A percentile compares a stretch with the other conserved stretches of the same genome.
Conservation (phyloP, 2,113 vertebrate genomes). For the Apodemus speciosus region DNA sequence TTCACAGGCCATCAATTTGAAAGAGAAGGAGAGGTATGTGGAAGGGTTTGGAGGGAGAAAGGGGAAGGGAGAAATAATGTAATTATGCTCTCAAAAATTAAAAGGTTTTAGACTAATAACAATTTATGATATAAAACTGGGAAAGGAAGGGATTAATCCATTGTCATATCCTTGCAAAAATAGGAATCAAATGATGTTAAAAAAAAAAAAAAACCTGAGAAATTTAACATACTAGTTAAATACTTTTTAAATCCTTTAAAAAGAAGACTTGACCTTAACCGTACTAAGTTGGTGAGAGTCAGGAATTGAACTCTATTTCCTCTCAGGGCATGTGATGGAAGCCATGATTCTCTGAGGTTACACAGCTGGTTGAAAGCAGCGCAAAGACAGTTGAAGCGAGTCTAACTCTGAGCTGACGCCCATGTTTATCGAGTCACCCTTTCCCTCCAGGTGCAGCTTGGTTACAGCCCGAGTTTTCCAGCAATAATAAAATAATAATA, state of each 20-base stretch:
- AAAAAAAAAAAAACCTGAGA: not conserved
- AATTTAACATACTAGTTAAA: not conserved
- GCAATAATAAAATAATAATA: no score
- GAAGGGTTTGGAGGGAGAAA: not conserved
- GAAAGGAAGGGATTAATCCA: not conserved
- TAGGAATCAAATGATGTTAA: not conserved
- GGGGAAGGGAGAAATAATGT: not conserved
- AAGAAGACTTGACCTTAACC: not conserved
- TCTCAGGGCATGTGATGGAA: not conserved
- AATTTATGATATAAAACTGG: not conserved
- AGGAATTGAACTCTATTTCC: not conserved
- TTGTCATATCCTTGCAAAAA: not conserved
- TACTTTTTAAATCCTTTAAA: not conserved
- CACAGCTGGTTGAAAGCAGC: not conserved
- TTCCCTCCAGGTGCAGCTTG: conserved; percentile 7
- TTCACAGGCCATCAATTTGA: not conserved
- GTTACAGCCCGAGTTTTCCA: not conserved
- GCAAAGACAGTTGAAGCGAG: not conserved
- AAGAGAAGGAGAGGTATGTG: not conserved
- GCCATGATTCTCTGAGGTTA: not conserved
- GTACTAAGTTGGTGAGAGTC: not conserved
- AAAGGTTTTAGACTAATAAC: not conserved
- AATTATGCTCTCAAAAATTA: not conserved
- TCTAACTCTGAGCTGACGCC: not conserved
- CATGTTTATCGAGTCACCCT: not conserved